Evolutionary conservation across 2,797 vertebrate genomes (phyloP), one percentile per base, ranked within the genome.

Genomic region (Carapus acus): DNA sequence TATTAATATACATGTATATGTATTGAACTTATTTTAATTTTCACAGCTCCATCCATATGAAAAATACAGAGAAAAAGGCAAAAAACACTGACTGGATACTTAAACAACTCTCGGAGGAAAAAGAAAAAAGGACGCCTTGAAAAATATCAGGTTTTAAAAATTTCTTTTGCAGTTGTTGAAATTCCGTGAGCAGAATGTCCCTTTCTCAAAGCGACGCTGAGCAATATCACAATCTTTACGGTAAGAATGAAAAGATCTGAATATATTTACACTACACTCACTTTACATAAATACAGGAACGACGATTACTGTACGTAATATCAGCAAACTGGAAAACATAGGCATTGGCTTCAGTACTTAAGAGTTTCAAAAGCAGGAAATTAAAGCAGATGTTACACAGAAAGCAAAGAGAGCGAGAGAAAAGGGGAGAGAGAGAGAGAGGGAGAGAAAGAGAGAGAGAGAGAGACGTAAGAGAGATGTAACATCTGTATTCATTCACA

Each of bases 281-380:
- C 93, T 96, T 92, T 96, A 98, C 93, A 97, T 97, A 96, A 97
- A 96, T 97, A 99, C 94, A 95, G 91, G 88, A 96, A 94, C 93
- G 86, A 93, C 93, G 90, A 93, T 91, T 94, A 98, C 91, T 90
- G 92, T 85, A 87, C 83, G 78, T 67, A 96, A 94, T 94, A 94
- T 93, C 91, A 91, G 92, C 90, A 90, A 93, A 94, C 91, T 91
- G 81, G 88, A 93, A n/a, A 94, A 93, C 90, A 90, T 88, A 92
- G 88, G 90, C 87, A 85, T 92, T 88, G 86, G 90, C 91, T 92
- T 91, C 92, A 91, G 94, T 94, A 96, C 88, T 85, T 86, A 88
- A 86, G 87, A 81, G 83, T 87, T 88, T 89, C 56, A 85, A 83
- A 85, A 81, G 71, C 76, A 82, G 76, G 71, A 89, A 93, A 85